Evolutionary conservation across 2,797 vertebrate species (phyloP).

Genomic region (Alauda arvensis): DNA sequence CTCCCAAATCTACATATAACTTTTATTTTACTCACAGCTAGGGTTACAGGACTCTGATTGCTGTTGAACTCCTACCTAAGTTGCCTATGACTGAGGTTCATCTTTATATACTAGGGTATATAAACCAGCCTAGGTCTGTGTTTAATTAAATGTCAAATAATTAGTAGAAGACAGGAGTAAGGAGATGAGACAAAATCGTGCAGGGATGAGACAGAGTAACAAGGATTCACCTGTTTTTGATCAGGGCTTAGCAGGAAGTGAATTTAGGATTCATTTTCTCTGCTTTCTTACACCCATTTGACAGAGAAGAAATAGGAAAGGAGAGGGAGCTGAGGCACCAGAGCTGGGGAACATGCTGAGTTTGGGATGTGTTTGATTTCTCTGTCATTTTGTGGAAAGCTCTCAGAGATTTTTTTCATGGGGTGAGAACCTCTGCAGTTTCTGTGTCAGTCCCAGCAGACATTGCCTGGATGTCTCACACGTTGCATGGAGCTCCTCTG

Average conservation of each 20-base stretch:
- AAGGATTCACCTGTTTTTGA: background rate
- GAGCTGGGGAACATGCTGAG: background rate
- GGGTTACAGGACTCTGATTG: background rate
- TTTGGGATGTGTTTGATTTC: background rate
- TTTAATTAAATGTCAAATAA: background rate
- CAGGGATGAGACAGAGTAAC: background rate
- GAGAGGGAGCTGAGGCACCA: background rate
- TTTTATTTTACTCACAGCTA: background rate
- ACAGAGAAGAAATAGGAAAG: background rate
- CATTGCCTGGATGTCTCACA: accelerated
- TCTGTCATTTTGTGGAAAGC: background rate
- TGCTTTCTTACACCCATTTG: background rate
- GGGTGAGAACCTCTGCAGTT: background rate
- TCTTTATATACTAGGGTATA: background rate
- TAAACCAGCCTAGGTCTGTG: background rate
- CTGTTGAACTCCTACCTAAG: background rate
- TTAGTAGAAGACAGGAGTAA: background rate
- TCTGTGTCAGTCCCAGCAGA: background rate
- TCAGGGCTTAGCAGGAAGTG: background rate
- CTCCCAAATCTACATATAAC: background rate
- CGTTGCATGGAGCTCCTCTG: background rate
- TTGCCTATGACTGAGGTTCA: background rate
- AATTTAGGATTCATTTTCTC: background rate
- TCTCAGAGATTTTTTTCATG: background rate
- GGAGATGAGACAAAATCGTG: background rate